These are phyloP conservation scores for Lysandra coridon DNA, from an alignment of 2,888 invertebrate species.

Conservation along the genomic window DNA sequence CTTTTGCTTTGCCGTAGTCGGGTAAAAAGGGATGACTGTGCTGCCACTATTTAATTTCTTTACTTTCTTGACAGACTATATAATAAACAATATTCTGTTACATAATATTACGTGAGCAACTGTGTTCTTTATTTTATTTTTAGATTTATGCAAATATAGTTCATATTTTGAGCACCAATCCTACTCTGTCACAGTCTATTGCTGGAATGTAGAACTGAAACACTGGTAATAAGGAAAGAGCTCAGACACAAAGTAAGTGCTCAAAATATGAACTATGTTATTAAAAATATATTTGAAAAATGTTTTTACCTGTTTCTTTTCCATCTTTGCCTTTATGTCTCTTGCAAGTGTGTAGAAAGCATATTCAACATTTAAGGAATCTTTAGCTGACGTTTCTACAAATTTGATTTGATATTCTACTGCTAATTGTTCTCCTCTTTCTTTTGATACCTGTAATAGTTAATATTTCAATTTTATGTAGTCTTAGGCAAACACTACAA, in stretches of 20 bases:
- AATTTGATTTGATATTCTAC: constrained; percentile 99
- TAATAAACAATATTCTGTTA: no score
- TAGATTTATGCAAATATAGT: background rate
- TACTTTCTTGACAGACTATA: no score
- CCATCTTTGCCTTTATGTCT: constrained; percentile 99
- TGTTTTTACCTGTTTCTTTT: constrained; percentile 93
- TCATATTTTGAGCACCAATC: background rate
- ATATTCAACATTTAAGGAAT: constrained; percentile 98
- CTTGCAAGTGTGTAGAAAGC: constrained; percentile 98
- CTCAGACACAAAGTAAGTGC: background rate
- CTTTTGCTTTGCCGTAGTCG: no score
- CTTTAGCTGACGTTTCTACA: constrained; percentile 99
- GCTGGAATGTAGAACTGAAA: no score
- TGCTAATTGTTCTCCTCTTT: constrained; percentile 97
- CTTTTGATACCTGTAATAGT: constrained; percentile 90
- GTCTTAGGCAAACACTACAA: background rate
- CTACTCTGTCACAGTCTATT: no score
- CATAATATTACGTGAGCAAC: background rate
- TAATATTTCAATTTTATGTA: background rate
- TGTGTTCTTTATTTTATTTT: background rate
- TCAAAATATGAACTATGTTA: no score
- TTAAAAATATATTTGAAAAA: background rate
- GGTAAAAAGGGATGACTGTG: no score
- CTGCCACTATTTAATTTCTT: no score
- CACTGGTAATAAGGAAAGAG: background rate